Conservation (phyloP, 2,888 invertebrate species). For the Colletes collaris region DNA sequence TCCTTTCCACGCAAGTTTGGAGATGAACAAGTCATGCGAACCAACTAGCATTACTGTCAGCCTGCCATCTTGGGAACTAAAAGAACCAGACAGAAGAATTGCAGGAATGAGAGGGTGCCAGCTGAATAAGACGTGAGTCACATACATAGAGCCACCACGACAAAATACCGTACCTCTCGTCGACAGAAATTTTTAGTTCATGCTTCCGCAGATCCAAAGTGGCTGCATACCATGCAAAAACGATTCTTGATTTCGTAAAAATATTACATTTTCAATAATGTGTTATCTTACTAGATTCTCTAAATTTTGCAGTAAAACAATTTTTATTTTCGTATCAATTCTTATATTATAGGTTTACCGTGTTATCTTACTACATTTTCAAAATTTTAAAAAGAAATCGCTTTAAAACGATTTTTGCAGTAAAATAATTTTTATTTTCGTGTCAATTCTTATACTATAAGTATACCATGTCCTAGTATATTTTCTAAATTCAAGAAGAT, state of each 20-base stretch:
- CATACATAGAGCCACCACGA: slow-evolving; percentile 46
- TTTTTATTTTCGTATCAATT: too few species aligned
- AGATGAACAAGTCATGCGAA: slow-evolving; percentile 49
- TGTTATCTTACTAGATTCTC: too few species aligned
- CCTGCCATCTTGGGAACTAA: slow-evolving; percentile 34
- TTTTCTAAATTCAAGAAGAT: too few species aligned
- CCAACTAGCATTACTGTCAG: slow-evolving; percentile 44
- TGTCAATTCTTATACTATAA: too few species aligned
- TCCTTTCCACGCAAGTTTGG: slow-evolving; percentile 50
- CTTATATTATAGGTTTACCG: too few species aligned
- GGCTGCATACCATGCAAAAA: background rate
- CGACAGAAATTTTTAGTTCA: slow-evolving; percentile 20
- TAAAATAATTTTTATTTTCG: too few species aligned
- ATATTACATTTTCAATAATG: too few species aligned
- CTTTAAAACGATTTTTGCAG: too few species aligned
- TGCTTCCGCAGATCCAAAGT: background rate
- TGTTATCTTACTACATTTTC: too few species aligned
- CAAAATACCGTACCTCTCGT: slow-evolving; percentile 7
- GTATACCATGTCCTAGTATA: too few species aligned
- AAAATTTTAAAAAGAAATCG: too few species aligned
- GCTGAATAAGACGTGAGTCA: slow-evolving; percentile 66
- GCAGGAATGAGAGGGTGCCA: slow-evolving; percentile 29
- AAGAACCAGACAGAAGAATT: slow-evolving; percentile 32
- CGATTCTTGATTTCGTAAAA: background rate
- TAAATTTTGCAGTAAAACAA: too few species aligned